Evolutionary conservation across 1,140 invertebrate genomes (phyloP).

Genomic region (Bathynomus jamesi): DNA sequence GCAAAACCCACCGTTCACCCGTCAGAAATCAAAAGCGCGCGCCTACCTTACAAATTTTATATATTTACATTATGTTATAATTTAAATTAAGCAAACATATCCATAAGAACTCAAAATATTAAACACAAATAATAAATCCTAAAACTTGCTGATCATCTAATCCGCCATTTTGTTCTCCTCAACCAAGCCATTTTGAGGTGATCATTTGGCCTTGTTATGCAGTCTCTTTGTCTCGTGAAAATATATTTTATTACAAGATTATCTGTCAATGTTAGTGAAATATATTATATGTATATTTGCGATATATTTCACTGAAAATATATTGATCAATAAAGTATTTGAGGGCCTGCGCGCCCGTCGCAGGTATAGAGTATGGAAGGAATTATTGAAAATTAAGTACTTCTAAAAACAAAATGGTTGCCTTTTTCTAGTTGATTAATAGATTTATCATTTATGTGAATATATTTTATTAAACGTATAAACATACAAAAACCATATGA

Average conservation of each 20-base stretch:
- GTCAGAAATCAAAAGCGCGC: background rate
- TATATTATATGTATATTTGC: background rate
- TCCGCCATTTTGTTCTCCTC: background rate
- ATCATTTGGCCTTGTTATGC: background rate
- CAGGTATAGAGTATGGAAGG: background rate
- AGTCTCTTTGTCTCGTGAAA: background rate
- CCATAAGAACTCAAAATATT: too few relatives aligned
- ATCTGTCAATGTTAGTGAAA: too few relatives aligned
- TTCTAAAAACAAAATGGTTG: too few relatives aligned
- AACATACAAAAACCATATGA: too few relatives aligned
- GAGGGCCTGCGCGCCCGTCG: background rate
- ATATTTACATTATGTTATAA: too few relatives aligned
- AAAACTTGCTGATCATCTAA: background rate
- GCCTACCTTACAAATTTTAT: background rate
- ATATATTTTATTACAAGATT: too few relatives aligned
- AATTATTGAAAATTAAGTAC: background rate
- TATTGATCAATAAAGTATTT: slow-evolving; percentile 1
- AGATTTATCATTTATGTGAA: too few relatives aligned
- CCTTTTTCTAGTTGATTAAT: too few relatives aligned
- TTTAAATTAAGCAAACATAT: too few relatives aligned
- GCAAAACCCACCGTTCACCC: background rate
- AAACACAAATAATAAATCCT: background rate
- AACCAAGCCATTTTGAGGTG: background rate
- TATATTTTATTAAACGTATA: too few relatives aligned
- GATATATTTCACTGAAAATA: background rate